Evolutionary conservation across 2,888 invertebrate species (phyloP).

Genomic region (Idaea straminata): DNA sequence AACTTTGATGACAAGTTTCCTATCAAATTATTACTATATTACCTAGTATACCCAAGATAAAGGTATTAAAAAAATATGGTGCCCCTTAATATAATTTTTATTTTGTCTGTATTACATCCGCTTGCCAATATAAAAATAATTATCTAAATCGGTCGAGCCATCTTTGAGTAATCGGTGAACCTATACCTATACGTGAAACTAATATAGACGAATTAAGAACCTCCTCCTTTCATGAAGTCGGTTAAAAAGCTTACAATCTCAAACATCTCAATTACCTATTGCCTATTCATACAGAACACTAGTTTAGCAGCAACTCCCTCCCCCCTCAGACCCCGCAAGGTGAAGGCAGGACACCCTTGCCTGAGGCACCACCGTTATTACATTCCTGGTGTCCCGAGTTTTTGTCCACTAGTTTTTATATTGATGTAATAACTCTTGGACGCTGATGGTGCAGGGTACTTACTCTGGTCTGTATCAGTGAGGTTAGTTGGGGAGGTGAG

Average conservation of each 20-base stretch:
- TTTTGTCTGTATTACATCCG: too few species aligned
- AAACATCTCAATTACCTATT: background rate
- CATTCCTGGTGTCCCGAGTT: slow-evolving; percentile 4
- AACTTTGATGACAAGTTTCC: background rate
- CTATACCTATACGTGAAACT: too few species aligned
- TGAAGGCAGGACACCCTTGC: background rate
- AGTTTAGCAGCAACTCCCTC: background rate
- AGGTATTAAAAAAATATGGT: too few species aligned
- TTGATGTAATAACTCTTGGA: slow-evolving; percentile 29
- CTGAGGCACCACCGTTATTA: background rate
- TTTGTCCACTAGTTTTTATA: slow-evolving; percentile 8
- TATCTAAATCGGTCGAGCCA: too few species aligned
- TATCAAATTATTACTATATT: background rate
- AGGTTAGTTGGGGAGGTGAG: background rate
- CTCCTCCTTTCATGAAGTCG: background rate
- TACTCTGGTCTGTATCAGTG: background rate
- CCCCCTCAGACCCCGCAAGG: background rate
- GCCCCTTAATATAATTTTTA: too few species aligned
- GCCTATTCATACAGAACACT: background rate
- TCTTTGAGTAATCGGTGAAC: too few species aligned
- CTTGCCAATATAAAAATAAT: too few species aligned
- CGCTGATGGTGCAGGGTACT: background rate
- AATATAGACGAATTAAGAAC: too few species aligned
- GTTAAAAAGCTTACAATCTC: background rate
- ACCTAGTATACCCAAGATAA: too few species aligned